A percentile compares a stretch with the other conserved stretches of the same genome.
These are phyloP conservation scores for Myrmecobius fasciatus DNA, from an alignment of 2,113 vertebrate genomes.

Conservation along the genomic window DNA sequence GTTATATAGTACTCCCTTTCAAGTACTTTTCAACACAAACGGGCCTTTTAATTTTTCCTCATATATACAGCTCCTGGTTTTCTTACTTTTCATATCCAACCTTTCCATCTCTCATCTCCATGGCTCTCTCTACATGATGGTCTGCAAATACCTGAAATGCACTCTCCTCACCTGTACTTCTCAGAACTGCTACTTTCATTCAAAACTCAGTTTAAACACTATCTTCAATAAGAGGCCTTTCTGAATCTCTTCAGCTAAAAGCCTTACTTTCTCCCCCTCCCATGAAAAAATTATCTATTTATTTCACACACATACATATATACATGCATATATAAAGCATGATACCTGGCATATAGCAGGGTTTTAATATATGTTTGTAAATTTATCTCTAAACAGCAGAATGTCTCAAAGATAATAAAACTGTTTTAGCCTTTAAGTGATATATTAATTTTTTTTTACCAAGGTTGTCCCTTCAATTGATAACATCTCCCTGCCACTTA, in stretches of 20 bases:
- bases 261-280: too few species aligned
- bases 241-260: not conserved
- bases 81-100: not conserved
- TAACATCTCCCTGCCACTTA: not conserved
- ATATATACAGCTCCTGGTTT: not conserved
- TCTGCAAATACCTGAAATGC: not conserved
- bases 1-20: not conserved
- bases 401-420: not conserved
- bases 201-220: not conserved
- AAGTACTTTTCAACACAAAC: not conserved
- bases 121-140: not conserved
- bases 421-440: too few species aligned
- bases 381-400: not conserved
- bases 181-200: not conserved
- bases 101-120: not conserved
- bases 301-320: not conserved
- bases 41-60: not conserved
- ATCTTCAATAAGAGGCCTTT: not conserved
- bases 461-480: not conserved
- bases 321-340: too few species aligned
- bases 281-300: not conserved
- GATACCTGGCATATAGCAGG: not conserved
- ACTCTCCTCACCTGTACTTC: not conserved
- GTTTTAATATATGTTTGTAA: not conserved
- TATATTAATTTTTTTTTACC: too few species aligned